Evolutionary conservation across 2,113 vertebrate species (phyloP).

Genomic region (Zonotrichia leucophrys): DNA sequence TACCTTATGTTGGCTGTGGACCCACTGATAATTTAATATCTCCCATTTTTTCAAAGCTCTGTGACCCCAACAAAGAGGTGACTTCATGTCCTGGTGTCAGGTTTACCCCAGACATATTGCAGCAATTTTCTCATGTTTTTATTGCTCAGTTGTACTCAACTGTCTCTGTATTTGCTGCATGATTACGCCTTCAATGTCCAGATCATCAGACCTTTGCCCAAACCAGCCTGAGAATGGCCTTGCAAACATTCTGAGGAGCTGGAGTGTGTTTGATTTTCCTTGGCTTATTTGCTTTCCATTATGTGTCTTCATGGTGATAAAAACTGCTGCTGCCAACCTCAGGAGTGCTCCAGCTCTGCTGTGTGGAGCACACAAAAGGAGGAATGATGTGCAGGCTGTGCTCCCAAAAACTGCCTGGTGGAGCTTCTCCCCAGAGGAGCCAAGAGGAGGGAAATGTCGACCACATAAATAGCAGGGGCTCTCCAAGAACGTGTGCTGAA

Average conservation of each 20-base stretch:
- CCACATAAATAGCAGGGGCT: neutral
- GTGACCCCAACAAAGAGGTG: neutral
- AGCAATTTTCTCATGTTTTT: neutral
- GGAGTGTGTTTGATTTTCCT: conserved; percentile 14
- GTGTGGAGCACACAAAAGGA: neutral
- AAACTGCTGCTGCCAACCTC: neutral
- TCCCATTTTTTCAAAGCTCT: neutral
- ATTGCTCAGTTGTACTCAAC: neutral
- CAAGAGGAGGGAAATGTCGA: neutral
- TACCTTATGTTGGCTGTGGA: neutral
- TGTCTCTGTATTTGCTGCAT: neutral
- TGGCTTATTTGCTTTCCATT: conserved; percentile 40
- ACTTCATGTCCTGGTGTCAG: neutral
- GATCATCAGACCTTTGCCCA: conserved; percentile 28
- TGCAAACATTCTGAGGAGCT: neutral
- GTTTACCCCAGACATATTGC: neutral
- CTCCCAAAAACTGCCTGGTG: neutral
- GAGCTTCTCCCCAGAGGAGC: conserved; percentile 6
- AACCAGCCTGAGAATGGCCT: neutral
- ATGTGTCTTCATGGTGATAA: neutral
- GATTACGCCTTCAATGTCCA: neutral
- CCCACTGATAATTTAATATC: neutral
- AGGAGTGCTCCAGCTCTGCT: neutral
- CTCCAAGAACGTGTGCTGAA: conserved; percentile 20
- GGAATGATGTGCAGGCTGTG: neutral